A percentile compares a stretch with the other conserved stretches of the same genome.
Conservation (phyloP, 2,888 invertebrate genomes). For the Andrena fulva region DNA sequence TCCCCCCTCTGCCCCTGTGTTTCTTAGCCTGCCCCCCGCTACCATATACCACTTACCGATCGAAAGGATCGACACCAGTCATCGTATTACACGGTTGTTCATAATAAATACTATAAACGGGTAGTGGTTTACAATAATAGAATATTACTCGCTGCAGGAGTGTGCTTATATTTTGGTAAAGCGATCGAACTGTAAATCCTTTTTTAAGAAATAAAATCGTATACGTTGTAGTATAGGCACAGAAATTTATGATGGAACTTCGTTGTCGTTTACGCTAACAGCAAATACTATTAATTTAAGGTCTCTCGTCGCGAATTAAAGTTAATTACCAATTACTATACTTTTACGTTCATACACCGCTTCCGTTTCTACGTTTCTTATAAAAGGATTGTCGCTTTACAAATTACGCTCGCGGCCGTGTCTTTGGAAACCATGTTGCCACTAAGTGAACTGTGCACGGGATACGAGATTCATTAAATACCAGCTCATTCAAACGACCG, state of each 20-base stretch:
- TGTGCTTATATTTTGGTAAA: slow-evolving; percentile 75
- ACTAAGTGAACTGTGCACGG: slow-evolving; percentile 48
- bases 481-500: slow-evolving; percentile 34
- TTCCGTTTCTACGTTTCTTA: slow-evolving; percentile 61
- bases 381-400: slow-evolving; percentile 70
- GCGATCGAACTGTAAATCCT: slow-evolving; percentile 67
- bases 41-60: slow-evolving; percentile 71
- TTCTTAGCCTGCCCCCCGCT: slow-evolving; percentile 79
- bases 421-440: slow-evolving; percentile 66
- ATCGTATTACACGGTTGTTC: slow-evolving; percentile 74
- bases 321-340: slow-evolving; percentile 28
- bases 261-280: slow-evolving; percentile 46
- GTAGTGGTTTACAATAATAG: slow-evolving; percentile 76
- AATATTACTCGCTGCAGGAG: slow-evolving; percentile 73
- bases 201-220: slow-evolving; percentile 64
- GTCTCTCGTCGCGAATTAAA: slow-evolving; percentile 42
- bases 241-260: slow-evolving; percentile 35
- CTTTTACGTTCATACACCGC: slow-evolving; percentile 22
- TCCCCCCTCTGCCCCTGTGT: slow-evolving; percentile 76
- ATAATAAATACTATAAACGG: slow-evolving; percentile 76
- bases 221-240: slow-evolving; percentile 13
- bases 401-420: slow-evolving; percentile 65
- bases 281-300: slow-evolving; percentile 41
- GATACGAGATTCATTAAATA: slow-evolving; percentile 45
- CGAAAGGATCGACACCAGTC: slow-evolving; percentile 69